Evolutionary conservation across 1,140 invertebrate genomes (phyloP), one percentile per base, ranked within the genome.

Genomic region (Brachionus rubens): DNA sequence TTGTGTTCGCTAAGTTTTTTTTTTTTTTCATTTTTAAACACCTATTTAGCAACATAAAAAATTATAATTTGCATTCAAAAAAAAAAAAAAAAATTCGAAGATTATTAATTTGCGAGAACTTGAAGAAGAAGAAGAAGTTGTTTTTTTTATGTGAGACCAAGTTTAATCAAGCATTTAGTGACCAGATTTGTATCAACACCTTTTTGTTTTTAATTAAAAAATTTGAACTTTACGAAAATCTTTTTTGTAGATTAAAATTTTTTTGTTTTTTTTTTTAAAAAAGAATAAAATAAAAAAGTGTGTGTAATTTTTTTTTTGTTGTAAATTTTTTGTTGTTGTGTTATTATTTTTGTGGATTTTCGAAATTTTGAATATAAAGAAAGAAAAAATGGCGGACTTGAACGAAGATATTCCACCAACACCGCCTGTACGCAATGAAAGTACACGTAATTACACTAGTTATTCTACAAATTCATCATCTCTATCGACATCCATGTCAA

Each of bases 21-120:
- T 36, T 36, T 36, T 36, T 5, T 36, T 36, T 5, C 9, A 5
- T 36, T 36, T 36, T 36, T 36, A 36, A 56, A 59, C 54, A 59
- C 54, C 54, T 59, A 36, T 36, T 59, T 59, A 41, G 36, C 21
- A 59, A 33, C 54, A 59, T 59, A 59, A 59, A 59, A 59, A 59
- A 59, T 59, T 59, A 59, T 59, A 59, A 59, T 59, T 59, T 59
- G 54, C 54, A 59, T 59, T 59, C 54, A 59, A 59, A 48, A 59
- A 59, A 36, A 33, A 36, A 40, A 59, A 59, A 5, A 5, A 5
- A 5, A 33, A n/a, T 59, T 59, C 36, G 54, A 59, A 59, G 54
- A 59, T 59, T 59, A 59, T 33, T 59, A 59, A 59, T 59, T 36
- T 40, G 26, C 19, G 36, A 28, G 36, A 59, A 16, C 54, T 36